These are phyloP conservation scores for Itoplectis maculator DNA, from an alignment of 2,888 invertebrate species.

Conservation along the genomic window DNA sequence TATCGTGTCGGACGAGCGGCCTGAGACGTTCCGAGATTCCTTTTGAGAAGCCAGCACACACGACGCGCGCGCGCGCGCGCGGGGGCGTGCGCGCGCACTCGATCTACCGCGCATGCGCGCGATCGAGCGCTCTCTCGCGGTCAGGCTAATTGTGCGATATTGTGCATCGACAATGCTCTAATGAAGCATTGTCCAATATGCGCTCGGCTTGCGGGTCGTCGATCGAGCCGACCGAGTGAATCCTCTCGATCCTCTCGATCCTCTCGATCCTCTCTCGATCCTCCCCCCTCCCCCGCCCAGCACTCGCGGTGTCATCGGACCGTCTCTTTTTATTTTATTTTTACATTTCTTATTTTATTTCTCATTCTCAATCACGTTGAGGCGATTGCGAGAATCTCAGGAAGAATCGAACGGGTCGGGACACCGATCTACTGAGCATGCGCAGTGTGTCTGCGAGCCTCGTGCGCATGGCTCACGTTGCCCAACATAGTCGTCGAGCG, in stretches of 20 bases:
- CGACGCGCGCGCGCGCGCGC: conserved; percentile 44
- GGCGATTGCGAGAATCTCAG: conserved; percentile 32
- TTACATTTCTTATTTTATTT: too few relatives aligned
- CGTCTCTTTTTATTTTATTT: conserved; percentile 30
- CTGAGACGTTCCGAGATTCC: conserved; percentile 56
- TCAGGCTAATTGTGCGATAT: conserved; percentile 82
- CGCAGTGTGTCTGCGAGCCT: too few relatives aligned
- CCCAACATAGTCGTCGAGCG: too few relatives aligned
- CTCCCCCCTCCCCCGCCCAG: conserved; percentile 1
- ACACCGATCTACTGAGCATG: too few relatives aligned
- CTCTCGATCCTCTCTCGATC: too few relatives aligned
- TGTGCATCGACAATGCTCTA: conserved; percentile 83
- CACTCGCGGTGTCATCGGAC: conserved; percentile 59
- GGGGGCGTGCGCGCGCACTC: too few relatives aligned
- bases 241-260: too few relatives aligned
- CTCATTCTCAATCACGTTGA: conserved; percentile 31
- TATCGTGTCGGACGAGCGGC: conserved; percentile 53
- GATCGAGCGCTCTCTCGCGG: conserved; percentile 65
- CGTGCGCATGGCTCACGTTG: too few relatives aligned
- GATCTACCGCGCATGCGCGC: too few relatives aligned
- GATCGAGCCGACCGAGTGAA: conserved; percentile 59
- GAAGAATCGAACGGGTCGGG: conserved; percentile 19
- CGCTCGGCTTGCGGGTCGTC: conserved; percentile 49
- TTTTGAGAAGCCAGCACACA: conserved; percentile 59
- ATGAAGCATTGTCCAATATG: conserved; percentile 82